Conservation (phyloP, 2,797 vertebrate species). For the Cuculus canorus region DNA sequence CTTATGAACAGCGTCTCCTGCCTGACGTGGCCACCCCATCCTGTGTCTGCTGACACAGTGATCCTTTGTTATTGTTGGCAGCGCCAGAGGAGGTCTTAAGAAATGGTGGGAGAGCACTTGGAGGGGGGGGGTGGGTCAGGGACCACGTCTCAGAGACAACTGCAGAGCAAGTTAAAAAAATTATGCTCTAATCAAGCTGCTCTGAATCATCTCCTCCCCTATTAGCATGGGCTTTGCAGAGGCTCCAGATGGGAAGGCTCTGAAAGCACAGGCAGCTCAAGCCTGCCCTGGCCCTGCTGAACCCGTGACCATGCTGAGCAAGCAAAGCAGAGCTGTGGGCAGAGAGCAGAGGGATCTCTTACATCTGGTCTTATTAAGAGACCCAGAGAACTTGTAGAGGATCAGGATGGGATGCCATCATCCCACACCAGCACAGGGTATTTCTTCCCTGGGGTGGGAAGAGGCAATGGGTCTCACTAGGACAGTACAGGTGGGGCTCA, state of each 20-base stretch:
- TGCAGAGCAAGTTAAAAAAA: background rate
- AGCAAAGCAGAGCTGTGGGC: background rate
- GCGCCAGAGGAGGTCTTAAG: background rate
- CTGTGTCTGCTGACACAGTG: background rate
- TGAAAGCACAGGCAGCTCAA: background rate
- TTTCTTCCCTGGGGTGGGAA: background rate
- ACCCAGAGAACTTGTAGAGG: background rate
- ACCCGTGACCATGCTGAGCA: background rate
- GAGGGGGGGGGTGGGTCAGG: background rate
- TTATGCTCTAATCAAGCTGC: background rate
- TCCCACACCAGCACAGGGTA: background rate
- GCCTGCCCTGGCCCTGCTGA: background rate
- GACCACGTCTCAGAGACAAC: background rate
- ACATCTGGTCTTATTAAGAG: background rate
- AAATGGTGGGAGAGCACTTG: background rate
- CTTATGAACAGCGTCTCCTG: background rate
- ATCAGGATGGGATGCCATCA: rapidly evolving
- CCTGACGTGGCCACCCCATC: background rate
- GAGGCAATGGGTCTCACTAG: rapidly evolving
- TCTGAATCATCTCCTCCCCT: background rate
- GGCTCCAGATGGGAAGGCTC: background rate
- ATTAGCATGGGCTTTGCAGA: background rate
- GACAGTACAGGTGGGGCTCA: background rate
- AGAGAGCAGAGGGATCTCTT: background rate
- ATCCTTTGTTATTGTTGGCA: constrained; percentile 54